Percentiles rank a stretch among this genome's conserved stretches.
Conservation (phyloP, 2,797 vertebrate genomes). For the Morus bassanus region DNA sequence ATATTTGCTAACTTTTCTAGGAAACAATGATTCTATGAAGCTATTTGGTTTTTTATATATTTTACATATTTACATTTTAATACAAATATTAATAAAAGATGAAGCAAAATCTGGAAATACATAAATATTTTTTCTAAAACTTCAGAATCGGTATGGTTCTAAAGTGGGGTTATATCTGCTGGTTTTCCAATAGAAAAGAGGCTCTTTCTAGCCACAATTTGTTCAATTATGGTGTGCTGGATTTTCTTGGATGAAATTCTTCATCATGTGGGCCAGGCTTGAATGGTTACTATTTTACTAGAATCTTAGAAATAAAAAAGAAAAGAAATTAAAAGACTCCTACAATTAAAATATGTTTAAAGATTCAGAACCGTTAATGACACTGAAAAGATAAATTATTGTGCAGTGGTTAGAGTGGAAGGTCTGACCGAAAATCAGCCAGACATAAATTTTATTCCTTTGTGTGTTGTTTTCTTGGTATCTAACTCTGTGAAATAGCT, state of each 20-base stretch:
- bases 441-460: not conserved
- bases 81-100: not conserved
- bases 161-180: not conserved
- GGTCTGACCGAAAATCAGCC: not conserved
- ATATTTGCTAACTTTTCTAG: not conserved
- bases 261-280: not conserved
- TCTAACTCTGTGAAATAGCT: not conserved
- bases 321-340: not conserved
- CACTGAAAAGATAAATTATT: not conserved
- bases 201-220: not conserved
- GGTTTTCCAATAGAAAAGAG: not conserved
- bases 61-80: not conserved
- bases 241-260: not conserved
- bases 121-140: not conserved
- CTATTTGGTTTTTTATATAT: not conserved
- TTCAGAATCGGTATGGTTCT: not conserved
- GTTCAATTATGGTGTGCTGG: not conserved
- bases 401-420: not conserved
- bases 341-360: not conserved
- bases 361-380: not conserved
- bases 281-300: not conserved
- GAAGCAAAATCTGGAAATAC: not conserved
- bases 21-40: not conserved
- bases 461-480: not conserved
- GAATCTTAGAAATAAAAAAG: not conserved